Base-by-base conservation (phyloP, 2,113 vertebrate species). In the Ailurus styani region DNA sequence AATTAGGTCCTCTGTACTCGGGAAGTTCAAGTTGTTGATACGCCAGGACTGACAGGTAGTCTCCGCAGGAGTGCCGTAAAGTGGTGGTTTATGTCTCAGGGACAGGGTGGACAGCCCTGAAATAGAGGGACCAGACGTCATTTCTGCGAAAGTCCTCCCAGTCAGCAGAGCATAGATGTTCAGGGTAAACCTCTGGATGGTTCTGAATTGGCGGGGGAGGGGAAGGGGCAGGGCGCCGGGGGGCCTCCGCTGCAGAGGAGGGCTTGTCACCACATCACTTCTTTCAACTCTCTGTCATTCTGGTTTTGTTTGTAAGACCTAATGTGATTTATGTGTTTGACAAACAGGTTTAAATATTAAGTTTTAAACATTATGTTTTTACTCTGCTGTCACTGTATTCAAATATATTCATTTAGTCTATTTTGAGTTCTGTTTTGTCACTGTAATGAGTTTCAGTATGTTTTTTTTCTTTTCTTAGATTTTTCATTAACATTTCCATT, bases 401-500 rank as follows among this genome's bases (percentile, higher is more conserved):
- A 87, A 98, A 97, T 97, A 95, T 98, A 98, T 97, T 99, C 98
- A 97, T 98, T 98, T 96, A 96, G 84, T 98, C 98, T 97, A 79
- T 98, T 47, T 98, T 99, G 99, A 97, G 98, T 99, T 98, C 95
- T 97, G 70, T 98, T 99, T 96, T 99, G 98, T 98, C 98, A 98
- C 98, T 98, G 84, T 99, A 99, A 98, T 98, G 99, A 87, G 57
- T 91, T 91, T 95, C 42, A n/a, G 4, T 77, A 5, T 75, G 98
- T 98, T 98, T 91, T 97, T 97, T 97, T 98, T 97, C 97, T 96
- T 97, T 98, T 98, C 94, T 98, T 93, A 21, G 98, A 31, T 98
- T 99, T 98, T 98, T 98, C 98, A 98, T 99, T 99, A 98, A 99
- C 99, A 97, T 99, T 98, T 98, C 97, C 99, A 99, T 98, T 98